These are phyloP conservation scores for Sipha maydis DNA, from an alignment of 2,888 invertebrate genomes.

Conservation along the genomic window DNA sequence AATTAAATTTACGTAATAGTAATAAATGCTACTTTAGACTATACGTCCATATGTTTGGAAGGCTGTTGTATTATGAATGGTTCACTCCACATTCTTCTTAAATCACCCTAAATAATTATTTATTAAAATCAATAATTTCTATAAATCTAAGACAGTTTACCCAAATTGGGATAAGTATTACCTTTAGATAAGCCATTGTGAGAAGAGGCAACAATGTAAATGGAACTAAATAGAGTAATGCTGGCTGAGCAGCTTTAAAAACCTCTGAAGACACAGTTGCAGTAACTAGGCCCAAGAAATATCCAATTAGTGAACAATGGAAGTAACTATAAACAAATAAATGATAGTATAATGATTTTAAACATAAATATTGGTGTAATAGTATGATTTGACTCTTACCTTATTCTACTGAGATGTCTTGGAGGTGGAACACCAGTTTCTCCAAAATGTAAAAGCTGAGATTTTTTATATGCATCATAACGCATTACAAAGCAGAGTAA, in stretches of 20 bases:
- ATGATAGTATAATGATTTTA: neutral
- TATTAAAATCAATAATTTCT: neutral
- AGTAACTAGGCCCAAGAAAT: constrained; percentile 94
- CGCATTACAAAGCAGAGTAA: constrained; percentile 95
- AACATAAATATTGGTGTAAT: neutral
- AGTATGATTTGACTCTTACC: constrained; percentile 64
- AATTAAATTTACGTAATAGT: constrained; percentile 44
- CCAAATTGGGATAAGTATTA: constrained; percentile 67
- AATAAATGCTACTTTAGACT: constrained; percentile 37
- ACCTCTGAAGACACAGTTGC: constrained; percentile 97
- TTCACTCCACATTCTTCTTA: constrained; percentile 97
- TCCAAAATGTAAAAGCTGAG: constrained; percentile 75
- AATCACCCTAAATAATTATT: constrained; percentile 80
- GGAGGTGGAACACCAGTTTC: constrained; percentile 74
- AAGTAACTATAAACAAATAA: constrained; percentile 78
- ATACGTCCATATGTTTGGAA: constrained; percentile 83
- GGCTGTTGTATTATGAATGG: constrained; percentile 87
- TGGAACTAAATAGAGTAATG: constrained; percentile 95
- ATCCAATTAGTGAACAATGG: constrained; percentile 97
- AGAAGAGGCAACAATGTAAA: constrained; percentile 95
- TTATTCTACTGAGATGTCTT: constrained; percentile 69
- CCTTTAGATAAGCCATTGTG: constrained; percentile 98
- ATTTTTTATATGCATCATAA: constrained; percentile 97
- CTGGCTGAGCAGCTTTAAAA: constrained; percentile 98
- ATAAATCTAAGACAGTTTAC: neutral